Conservation (phyloP, 2,113 vertebrate genomes). For the Salvelinus fontinalis region DNA sequence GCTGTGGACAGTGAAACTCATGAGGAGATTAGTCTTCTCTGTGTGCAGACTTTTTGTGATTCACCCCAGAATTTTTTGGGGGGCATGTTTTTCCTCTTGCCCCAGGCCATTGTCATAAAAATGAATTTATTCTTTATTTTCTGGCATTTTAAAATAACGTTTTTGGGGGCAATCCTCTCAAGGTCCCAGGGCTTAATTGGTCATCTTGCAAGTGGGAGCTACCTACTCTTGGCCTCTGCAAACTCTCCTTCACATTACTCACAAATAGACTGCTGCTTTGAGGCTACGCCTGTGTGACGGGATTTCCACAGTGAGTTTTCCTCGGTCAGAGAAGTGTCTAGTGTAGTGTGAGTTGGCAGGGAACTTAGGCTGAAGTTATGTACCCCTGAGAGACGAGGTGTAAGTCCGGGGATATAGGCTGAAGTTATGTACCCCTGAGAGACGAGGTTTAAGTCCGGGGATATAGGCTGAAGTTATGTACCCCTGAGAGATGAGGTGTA, state of each 20-base stretch:
- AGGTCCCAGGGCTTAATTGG: constrained; percentile 45
- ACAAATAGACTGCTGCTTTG: constrained; percentile 49
- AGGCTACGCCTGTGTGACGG: constrained; percentile 26
- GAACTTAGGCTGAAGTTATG: background rate
- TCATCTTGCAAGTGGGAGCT: constrained; percentile 57
- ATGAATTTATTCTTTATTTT: constrained; percentile 21
- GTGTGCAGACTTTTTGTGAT: background rate
- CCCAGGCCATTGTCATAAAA: constrained; percentile 33
- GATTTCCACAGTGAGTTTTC: background rate
- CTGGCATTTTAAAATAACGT: constrained; percentile 29
- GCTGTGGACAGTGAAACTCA: background rate
- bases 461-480: background rate
- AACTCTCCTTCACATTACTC: constrained; percentile 53
- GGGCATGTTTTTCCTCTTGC: constrained; percentile 5
- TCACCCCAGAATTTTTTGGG: constrained; percentile 10
- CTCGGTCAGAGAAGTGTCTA: too few species aligned
- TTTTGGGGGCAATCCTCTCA: constrained; percentile 22
- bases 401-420: background rate
- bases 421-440: background rate
- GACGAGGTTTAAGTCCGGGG: too few species aligned
- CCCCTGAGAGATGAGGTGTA: background rate
- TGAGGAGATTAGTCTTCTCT: background rate
- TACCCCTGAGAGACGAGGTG: background rate
- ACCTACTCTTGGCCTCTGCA: constrained; percentile 4
- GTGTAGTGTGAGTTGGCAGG: background rate